Percentiles rank a stretch among this genome's conserved stretches.
These are phyloP conservation scores for Periophthalmus modestus DNA, from an alignment of 2,113 vertebrate genomes.

Conservation along the genomic window DNA sequence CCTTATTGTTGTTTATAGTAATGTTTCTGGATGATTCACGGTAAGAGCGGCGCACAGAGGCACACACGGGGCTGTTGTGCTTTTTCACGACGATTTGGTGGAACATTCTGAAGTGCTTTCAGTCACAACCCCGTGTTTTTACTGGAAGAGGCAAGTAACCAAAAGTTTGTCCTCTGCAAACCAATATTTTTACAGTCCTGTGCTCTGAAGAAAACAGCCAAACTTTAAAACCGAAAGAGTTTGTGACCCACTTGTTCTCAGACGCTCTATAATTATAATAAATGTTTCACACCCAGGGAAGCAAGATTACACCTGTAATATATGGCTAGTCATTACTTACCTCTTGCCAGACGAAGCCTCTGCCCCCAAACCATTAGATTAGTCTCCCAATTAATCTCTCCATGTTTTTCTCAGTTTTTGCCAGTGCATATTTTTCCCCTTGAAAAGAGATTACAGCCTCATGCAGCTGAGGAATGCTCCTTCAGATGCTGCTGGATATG, in stretches of 20 bases:
- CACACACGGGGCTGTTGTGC: neutral
- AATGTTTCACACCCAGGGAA: neutral
- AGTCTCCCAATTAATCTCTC: neutral
- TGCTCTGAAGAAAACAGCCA: neutral
- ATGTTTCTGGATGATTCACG: neutral
- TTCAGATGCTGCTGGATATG: neutral
- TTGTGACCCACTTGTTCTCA: slow-evolving; percentile 6
- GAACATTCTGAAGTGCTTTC: neutral
- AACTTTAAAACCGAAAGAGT: neutral
- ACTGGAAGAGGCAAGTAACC: neutral
- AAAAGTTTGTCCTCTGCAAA: neutral
- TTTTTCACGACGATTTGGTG: neutral
- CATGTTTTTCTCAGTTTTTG: neutral
- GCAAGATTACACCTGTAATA: neutral
- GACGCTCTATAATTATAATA: neutral
- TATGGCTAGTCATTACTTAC: slow-evolving; percentile 3
- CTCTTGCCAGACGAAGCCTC: neutral
- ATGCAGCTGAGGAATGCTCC: neutral
- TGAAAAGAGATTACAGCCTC: neutral
- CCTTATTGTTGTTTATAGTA: neutral
- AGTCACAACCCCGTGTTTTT: neutral
- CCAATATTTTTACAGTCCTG: neutral
- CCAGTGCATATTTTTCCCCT: neutral
- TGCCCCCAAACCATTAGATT: slow-evolving; percentile 3
- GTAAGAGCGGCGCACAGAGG: neutral